Conservation (phyloP, 2,797 vertebrate genomes). For the Dicrostonyx torquatus region DNA sequence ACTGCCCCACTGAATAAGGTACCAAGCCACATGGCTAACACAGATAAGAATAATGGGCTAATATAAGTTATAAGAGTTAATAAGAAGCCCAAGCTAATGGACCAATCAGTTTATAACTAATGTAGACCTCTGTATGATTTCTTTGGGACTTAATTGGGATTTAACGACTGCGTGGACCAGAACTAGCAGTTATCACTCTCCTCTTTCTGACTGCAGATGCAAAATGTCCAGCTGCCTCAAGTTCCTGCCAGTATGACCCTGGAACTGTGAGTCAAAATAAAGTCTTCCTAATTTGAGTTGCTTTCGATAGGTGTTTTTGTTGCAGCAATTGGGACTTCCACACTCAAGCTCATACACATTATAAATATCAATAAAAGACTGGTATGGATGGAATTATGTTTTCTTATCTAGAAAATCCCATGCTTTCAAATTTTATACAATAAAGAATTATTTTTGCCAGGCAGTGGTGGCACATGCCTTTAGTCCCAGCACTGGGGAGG, state of each 20-base stretch:
- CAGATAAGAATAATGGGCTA: too few relatives aligned
- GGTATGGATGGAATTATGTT: neutral
- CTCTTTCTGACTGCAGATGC: neutral
- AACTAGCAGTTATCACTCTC: neutral
- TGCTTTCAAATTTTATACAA: slow-evolving; percentile 39
- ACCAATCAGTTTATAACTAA: too few relatives aligned
- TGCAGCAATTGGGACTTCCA: neutral
- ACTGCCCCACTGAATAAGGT: too few relatives aligned
- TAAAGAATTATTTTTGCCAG: slow-evolving; percentile 6
- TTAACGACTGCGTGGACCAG: too few relatives aligned
- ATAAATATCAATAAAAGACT: neutral
- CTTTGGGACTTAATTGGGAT: too few relatives aligned
- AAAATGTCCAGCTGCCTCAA: neutral
- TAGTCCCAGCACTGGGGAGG: neutral
- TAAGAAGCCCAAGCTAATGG: too few relatives aligned
- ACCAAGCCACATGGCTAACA: too few relatives aligned
- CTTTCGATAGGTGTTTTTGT: neutral
- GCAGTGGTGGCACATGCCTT: neutral
- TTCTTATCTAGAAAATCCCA: neutral
- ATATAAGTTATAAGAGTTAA: too few relatives aligned
- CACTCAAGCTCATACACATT: neutral
- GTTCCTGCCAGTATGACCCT: neutral
- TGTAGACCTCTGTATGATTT: too few relatives aligned
- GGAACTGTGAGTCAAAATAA: neutral
- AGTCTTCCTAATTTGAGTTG: neutral